Conservation (phyloP, 2,888 invertebrate genomes). For the Aphrophora alni region DNA sequence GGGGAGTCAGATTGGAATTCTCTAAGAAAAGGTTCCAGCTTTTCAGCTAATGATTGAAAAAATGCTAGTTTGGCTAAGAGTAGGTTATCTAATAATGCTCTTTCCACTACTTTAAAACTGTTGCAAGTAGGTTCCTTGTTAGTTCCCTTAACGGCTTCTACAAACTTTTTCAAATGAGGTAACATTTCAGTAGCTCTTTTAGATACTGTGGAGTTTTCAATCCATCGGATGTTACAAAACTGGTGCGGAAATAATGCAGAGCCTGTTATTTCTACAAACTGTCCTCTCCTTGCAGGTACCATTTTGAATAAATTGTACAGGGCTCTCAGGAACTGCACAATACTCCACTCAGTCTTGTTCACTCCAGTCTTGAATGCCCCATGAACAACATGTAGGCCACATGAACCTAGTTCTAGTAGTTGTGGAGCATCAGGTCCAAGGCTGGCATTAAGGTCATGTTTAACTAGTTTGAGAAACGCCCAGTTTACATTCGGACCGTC, state of each 20-base stretch:
- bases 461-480: slow-evolving; percentile 40
- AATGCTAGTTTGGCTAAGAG: background rate
- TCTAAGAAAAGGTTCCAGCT: background rate
- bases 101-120: slow-evolving; percentile 14
- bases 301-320: slow-evolving; percentile 43
- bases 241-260: background rate
- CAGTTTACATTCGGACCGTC: slow-evolving; percentile 49
- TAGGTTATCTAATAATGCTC: background rate
- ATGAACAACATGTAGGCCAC: slow-evolving; percentile 53
- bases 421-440: slow-evolving; percentile 29
- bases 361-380: slow-evolving; percentile 52
- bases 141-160: background rate
- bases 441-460: slow-evolving; percentile 28
- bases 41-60: background rate
- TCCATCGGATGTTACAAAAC: slow-evolving; percentile 16
- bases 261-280: background rate
- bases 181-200: background rate
- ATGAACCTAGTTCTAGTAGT: slow-evolving; percentile 51
- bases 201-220: slow-evolving; percentile 14
- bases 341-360: slow-evolving; percentile 46
- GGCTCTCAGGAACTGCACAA: slow-evolving; percentile 47
- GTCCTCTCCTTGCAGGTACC: slow-evolving; percentile 6
- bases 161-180: background rate
- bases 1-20: background rate
- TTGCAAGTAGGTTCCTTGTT: background rate